A percentile compares a stretch with the other conserved stretches of the same genome.
Evolutionary conservation across 2,888 invertebrate species (phyloP).

Genomic region (Noctua janthina): DNA sequence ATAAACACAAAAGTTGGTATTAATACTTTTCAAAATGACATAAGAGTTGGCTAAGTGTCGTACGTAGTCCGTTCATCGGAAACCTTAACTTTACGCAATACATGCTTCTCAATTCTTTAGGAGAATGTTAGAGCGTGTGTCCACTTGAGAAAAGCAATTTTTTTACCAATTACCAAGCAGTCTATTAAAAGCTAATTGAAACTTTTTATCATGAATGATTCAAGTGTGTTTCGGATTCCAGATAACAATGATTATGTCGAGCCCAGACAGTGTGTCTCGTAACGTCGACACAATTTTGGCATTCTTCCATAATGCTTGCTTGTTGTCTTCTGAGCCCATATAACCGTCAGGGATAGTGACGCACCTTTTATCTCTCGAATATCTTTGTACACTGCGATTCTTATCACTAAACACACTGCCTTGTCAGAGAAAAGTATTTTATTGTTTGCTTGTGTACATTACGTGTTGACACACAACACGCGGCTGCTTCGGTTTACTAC

Average conservation of each 20-base stretch:
- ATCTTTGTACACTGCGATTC: slow-evolving; percentile 17
- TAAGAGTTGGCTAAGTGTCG: background rate
- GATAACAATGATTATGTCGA: slow-evolving; percentile 49
- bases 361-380: slow-evolving; percentile 36
- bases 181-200: slow-evolving; percentile 21
- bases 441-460: slow-evolving; percentile 33
- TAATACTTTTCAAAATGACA: background rate
- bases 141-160: slow-evolving; percentile 9
- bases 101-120: slow-evolving; percentile 6
- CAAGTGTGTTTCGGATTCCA: slow-evolving; percentile 36
- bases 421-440: slow-evolving; percentile 12
- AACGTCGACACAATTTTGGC: slow-evolving; percentile 75
- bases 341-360: slow-evolving; percentile 27
- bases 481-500: slow-evolving; percentile 4
- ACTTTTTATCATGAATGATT: slow-evolving; percentile 40
- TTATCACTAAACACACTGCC: slow-evolving; percentile 31
- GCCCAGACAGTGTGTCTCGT: slow-evolving; percentile 78
- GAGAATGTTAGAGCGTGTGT: background rate
- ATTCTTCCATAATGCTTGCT: slow-evolving; percentile 71
- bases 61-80: background rate
- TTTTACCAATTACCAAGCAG: background rate
- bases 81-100: background rate
- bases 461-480: slow-evolving; percentile 4
- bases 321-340: slow-evolving; percentile 58
- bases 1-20: background rate